Percentiles rank a stretch among this genome's conserved stretches.
Evolutionary conservation across 2,113 vertebrate species (phyloP).

Genomic region (Heliornis fulica): DNA sequence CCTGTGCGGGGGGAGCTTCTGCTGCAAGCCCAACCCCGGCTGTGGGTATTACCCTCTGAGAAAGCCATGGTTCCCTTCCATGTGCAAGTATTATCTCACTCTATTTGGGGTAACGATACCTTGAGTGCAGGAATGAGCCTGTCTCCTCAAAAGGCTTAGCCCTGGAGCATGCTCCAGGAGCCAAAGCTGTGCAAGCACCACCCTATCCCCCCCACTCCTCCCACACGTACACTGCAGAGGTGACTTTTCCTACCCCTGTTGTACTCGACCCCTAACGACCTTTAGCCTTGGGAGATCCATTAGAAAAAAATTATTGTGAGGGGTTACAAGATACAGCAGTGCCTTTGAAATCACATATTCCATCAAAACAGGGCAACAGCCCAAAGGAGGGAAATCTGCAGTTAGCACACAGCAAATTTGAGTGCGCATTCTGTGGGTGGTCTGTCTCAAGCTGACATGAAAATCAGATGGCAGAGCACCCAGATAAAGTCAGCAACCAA

Average conservation of each 20-base stretch:
- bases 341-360: background rate
- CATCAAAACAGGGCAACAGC: background rate
- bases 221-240: rapidly evolving
- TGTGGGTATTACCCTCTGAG: background rate
- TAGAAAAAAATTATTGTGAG: background rate
- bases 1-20: background rate
- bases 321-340: background rate
- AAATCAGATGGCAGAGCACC: background rate
- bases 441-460: background rate
- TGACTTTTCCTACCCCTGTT: background rate
- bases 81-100: rapidly evolving
- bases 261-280: background rate
- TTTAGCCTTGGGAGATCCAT: background rate
- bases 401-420: background rate
- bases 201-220: rapidly evolving
- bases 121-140: background rate
- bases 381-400: background rate
- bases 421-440: background rate
- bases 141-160: background rate
- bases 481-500: background rate
- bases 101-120: background rate
- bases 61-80: background rate
- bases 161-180: background rate
- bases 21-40: rapidly evolving
- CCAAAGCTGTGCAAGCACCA: rapidly evolving